phyloP scores from a whole-genome alignment of 1,140 invertebrate genomes.

The Magallana gigas region DNA sequence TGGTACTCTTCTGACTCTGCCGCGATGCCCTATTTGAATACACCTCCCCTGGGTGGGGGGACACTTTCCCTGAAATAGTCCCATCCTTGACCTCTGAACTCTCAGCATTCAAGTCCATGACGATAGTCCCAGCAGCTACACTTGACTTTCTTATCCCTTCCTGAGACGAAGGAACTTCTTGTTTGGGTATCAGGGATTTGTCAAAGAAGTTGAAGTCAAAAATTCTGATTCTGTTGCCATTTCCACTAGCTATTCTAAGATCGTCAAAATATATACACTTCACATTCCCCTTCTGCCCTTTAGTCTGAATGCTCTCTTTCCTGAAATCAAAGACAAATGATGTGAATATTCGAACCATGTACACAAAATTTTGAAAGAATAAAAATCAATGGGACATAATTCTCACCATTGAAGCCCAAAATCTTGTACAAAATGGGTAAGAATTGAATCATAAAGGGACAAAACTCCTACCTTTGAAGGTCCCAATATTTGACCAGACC shows the following conservation, averaged over 20 bases:
- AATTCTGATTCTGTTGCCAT: constrained; percentile 70
- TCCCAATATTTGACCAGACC: constrained; percentile 75
- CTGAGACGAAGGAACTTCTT: background rate
- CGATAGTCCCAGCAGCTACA: background rate
- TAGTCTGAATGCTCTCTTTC: constrained; percentile 71
- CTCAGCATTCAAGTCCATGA: constrained; percentile 9
- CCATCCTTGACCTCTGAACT: background rate
- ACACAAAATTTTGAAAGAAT: too few relatives aligned
- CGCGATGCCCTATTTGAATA: background rate
- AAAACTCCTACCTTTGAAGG: constrained; percentile 62
- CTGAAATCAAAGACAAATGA: constrained; percentile 53
- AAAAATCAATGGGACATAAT: too few relatives aligned
- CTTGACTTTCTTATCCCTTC: background rate
- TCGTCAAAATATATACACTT: constrained; percentile 73
- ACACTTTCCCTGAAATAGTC: background rate
- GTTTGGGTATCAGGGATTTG: background rate
- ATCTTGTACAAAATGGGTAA: background rate
- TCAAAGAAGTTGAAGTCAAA: constrained; percentile 68
- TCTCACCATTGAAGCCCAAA: background rate
- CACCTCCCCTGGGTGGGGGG: constrained; percentile 1
- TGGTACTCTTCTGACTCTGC: background rate
- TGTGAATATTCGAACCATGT: too few relatives aligned
- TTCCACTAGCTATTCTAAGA: constrained; percentile 69
- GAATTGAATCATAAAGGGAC: background rate
- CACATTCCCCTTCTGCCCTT: constrained; percentile 59